Evolutionary conservation across 2,888 invertebrate species (phyloP), one percentile per base, ranked within the genome.

Genomic region (Drosophila kuntzei): DNA sequence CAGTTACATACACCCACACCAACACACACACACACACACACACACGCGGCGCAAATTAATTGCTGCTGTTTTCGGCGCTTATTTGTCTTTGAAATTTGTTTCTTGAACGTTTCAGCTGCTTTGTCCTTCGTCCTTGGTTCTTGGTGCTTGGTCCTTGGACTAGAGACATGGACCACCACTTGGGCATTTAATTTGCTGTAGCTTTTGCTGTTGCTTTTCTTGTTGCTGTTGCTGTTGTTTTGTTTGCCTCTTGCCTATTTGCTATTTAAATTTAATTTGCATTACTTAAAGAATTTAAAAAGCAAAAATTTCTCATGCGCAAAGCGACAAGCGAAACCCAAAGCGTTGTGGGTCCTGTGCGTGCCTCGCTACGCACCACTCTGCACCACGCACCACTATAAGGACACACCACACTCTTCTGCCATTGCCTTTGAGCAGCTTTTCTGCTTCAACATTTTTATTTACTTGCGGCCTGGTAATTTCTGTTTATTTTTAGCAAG

Each of bases 71-170:
- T 90, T 90, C 81, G 83, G 80, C 86, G 81, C 83, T 89, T 89
- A 90, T 90, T 88, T 88, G 90, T 90, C 89, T 88, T 87, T 73
- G 84, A 84, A 89, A 89, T 82, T 89, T 88, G 84, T 87, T 89
- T 83, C 82, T 75, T 75, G 76, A 80, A 63, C 76, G 84, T 70
- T 54, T 47, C 63, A 18, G 55, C 44, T 49, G 41, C 61, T 32
- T 53, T 39, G 39, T 55, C 32, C 59, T 49, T 76, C 55, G 58
- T 58, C 55, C 36, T 53, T 16, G 27, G 29, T 54, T 12, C 51
- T 49, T 69, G 54, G 57, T 58, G 46, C 47, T 44, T 41, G 29
- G 36, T 27, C 14, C 47, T 44, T 55, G 37, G 46, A 46, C 37
- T 22, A 29, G 41, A 25, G 49, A 49, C 37, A 37, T 61, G 54